These are phyloP conservation scores for Rhea pennata DNA, from an alignment of 2,113 vertebrate genomes.

Conservation along the genomic window DNA sequence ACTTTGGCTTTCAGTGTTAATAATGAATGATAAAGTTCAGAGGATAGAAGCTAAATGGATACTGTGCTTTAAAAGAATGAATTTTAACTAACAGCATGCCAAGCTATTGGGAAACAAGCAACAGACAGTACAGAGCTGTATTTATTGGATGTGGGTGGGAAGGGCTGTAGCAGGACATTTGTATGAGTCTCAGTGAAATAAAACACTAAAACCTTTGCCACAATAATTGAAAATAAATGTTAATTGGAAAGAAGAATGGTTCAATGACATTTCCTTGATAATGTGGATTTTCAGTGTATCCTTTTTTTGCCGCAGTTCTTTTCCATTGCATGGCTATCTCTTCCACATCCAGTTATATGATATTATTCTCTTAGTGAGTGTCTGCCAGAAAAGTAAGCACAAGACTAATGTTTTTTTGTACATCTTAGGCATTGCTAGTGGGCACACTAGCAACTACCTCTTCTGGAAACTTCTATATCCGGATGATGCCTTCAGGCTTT, in stretches of 20 bases:
- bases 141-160: neutral
- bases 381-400: neutral
- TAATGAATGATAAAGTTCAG: slow-evolving; percentile 79
- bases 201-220: neutral
- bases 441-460: neutral
- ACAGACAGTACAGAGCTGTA: neutral
- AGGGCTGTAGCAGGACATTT: neutral
- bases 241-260: neutral
- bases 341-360: neutral
- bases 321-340: neutral
- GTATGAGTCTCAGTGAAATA: neutral
- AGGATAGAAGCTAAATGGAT: slow-evolving; percentile 75
- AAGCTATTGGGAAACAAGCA: neutral
- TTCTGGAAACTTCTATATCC: neutral
- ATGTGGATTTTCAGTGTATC: neutral
- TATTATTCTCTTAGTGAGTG: neutral
- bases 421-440: neutral
- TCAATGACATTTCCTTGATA: neutral
- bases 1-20: slow-evolving; percentile 79
- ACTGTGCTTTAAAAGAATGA: slow-evolving; percentile 64
- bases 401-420: neutral
- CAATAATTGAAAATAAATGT: neutral
- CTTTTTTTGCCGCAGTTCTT: neutral
- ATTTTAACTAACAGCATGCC: slow-evolving; percentile 70
- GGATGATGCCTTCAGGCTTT: neutral